Conservation (phyloP, 2,888 invertebrate species). For the Crematogaster levior region DNA sequence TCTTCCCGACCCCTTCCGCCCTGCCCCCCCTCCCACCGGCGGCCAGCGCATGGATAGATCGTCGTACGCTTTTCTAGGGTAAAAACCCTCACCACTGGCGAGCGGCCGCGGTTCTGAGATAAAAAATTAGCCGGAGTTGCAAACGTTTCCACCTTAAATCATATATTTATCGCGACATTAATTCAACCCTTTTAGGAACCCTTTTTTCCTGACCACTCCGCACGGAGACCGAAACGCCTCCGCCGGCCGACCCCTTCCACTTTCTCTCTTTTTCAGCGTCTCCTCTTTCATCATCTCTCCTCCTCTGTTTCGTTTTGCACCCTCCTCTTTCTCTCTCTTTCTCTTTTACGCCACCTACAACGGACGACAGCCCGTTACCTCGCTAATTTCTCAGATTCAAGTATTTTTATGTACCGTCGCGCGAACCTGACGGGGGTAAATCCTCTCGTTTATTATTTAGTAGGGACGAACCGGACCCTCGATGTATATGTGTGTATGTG, state of each 20-base stretch:
- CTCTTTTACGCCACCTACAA: constrained; percentile 56
- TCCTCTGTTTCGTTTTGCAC: constrained; percentile 43
- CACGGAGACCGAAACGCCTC: constrained; percentile 71
- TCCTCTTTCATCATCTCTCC: constrained; percentile 51
- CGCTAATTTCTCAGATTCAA: constrained; percentile 86
- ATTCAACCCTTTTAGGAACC: constrained; percentile 85
- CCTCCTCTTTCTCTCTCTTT: constrained; percentile 50
- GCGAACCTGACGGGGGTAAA: constrained; percentile 81
- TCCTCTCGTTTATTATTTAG: constrained; percentile 86
- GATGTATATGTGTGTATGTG: constrained; percentile 17
- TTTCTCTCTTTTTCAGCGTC: constrained; percentile 63
- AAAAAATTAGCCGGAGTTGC: constrained; percentile 85
- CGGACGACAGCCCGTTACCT: constrained; percentile 80
- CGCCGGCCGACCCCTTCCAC: constrained; percentile 60
- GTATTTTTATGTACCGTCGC: constrained; percentile 84
- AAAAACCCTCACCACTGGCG: constrained; percentile 76
- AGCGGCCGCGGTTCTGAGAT: constrained; percentile 82
- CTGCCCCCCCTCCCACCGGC: constrained; percentile 49
- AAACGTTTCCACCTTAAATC: constrained; percentile 86
- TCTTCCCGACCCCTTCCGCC: constrained; percentile 52
- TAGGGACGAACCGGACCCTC: constrained; percentile 68
- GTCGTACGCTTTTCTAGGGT: constrained; percentile 73
- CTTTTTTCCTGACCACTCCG: constrained; percentile 79
- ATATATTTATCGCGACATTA: constrained; percentile 86
- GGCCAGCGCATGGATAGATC: constrained; percentile 62